Base-by-base conservation (phyloP, 2,797 vertebrate species). In the Lophius americanus region DNA sequence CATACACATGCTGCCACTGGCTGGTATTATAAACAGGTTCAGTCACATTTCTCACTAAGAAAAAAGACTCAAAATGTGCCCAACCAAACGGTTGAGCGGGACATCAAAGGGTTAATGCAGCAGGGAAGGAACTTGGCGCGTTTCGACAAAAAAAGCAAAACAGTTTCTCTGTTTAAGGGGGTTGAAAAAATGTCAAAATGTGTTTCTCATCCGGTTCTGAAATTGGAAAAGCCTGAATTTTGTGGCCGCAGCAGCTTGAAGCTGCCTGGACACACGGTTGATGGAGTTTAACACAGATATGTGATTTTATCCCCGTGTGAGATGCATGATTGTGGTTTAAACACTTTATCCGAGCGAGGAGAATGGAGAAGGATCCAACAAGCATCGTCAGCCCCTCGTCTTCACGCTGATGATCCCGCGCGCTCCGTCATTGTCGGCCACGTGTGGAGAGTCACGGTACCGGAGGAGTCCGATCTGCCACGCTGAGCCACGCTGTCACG, bases 401-500 rank as follows among this genome's bases (percentile, higher is more conserved):
- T 64, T 78, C 70, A 54, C 75, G 61, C 68, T 69, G 64, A 73
- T 65, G 58, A 78, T 37, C 70, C 66, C 57, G 75, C 74, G 77
- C 75, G 71, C 77, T 83, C 76, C 66, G 49, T 65, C 67, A 78
- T 38, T 67, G 61, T 70, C 75, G 81, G 79, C 84, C 68, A 82
- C 65, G 63, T 69, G 63, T 50, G 75, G 67, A 83, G 81, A 68
- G 85, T 86, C 85, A 76, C 60, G 70, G 82, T 86, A 83, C 89
- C 90, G 75, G 82, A 88, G 79, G 85, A 14, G 51, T 84, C 92
- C 91, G 92, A 95, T 94, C 96, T 98, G 96, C 96, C 95, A 94
- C 92, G 93, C 96, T 98, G 97, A 99, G 98, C 97, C 97, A 96
- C 92, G 93, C 93, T 81, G 94, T 96, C 95, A 94, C 88, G 90